Conservation (phyloP, 92 coral and sea anemone genomes). For the Palythoa grandis region DNA sequence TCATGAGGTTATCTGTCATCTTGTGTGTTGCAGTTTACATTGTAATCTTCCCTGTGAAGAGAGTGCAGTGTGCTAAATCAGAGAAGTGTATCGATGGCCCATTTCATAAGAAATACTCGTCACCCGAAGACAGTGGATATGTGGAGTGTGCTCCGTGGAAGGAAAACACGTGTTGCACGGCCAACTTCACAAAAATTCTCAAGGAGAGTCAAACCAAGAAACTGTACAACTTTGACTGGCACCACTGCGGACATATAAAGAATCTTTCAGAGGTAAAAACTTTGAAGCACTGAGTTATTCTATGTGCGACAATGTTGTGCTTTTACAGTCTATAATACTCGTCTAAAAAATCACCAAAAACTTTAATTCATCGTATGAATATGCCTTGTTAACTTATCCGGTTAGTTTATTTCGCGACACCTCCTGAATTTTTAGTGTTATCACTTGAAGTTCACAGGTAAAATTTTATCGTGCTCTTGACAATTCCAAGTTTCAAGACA, state of each 20-base stretch:
- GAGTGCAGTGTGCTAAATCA: neutral
- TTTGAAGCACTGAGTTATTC: neutral
- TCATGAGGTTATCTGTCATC: neutral
- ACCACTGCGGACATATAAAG: constrained; percentile 66
- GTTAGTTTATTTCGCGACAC: neutral
- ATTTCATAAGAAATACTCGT: constrained; percentile 69
- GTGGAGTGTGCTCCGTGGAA: constrained; percentile 83
- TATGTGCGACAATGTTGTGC: neutral
- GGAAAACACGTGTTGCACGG: constrained; percentile 81
- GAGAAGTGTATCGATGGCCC: constrained; percentile 71
- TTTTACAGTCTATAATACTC: too few relatives aligned
- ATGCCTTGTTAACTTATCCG: too few relatives aligned
- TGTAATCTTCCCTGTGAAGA: neutral
- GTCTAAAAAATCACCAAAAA: too few relatives aligned
- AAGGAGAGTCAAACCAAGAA: constrained; percentile 60
- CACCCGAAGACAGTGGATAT: constrained; percentile 71
- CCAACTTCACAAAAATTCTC: constrained; percentile 74
- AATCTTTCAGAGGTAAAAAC: constrained; percentile 76
- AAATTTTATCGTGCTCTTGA: too few relatives aligned
- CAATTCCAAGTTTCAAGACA: too few relatives aligned
- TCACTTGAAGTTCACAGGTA: too few relatives aligned
- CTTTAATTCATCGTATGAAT: too few relatives aligned
- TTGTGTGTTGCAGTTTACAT: neutral
- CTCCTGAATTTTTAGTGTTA: neutral
- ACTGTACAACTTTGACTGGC: constrained; percentile 85